phyloP scores from a whole-genome alignment of 2,797 vertebrate species.

The Melanotaenia pygmaea region DNA sequence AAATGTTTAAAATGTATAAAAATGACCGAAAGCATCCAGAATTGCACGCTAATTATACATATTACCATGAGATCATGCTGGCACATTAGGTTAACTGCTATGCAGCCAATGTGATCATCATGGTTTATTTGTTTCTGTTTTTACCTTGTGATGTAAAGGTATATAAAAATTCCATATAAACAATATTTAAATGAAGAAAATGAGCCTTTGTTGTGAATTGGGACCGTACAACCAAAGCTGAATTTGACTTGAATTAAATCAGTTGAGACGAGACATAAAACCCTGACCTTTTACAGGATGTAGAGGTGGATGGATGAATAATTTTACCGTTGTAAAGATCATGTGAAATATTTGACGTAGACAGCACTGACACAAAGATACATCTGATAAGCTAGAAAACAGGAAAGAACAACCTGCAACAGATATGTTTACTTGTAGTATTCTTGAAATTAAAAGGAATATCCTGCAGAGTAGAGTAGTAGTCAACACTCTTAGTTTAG shows the following conservation, averaged over 20 bases:
- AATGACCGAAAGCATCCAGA: neutral
- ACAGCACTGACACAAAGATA: neutral
- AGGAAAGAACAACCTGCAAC: neutral
- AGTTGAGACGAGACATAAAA: neutral
- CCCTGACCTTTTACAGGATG: neutral
- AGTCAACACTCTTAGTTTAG: neutral
- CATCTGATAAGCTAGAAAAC: neutral
- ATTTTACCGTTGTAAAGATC: neutral
- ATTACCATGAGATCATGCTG: neutral
- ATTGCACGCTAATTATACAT: neutral
- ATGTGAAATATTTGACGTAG: neutral
- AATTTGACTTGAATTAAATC: neutral
- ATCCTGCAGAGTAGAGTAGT: neutral
- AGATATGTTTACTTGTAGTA: neutral
- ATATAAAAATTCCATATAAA: neutral
- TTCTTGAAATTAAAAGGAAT: neutral
- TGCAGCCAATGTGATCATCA: neutral
- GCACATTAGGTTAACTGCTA: neutral
- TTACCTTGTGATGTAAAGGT: neutral
- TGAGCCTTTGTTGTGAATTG: neutral
- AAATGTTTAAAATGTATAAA: neutral
- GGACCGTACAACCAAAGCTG: neutral
- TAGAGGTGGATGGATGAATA: neutral
- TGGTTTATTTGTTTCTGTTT: neutral
- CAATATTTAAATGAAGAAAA: neutral